Conservation (phyloP, 2,113 vertebrate species). For the Mesembrinibis cayennensis region DNA sequence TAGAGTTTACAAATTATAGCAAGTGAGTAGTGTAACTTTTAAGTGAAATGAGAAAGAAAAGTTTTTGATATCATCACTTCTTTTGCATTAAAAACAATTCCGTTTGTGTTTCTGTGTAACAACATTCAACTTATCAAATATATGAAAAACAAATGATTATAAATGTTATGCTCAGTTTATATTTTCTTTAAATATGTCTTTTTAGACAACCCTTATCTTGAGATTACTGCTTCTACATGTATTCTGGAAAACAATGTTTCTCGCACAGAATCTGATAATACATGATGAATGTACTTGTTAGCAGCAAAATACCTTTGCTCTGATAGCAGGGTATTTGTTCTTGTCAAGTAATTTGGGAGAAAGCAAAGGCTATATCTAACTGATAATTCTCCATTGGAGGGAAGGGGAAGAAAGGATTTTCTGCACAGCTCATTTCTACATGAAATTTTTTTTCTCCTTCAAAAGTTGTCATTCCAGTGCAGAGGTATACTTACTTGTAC, state of each 20-base stretch:
- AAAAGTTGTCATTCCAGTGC: neutral
- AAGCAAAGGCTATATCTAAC: neutral
- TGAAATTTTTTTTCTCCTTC: neutral
- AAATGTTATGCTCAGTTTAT: neutral
- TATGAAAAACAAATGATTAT: neutral
- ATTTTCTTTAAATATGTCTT: neutral
- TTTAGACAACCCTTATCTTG: neutral
- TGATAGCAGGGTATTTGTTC: neutral
- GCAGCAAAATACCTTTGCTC: neutral
- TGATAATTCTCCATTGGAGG: neutral
- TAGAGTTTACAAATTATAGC: neutral
- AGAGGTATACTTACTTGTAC: neutral
- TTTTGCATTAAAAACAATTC: neutral
- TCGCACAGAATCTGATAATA: neutral
- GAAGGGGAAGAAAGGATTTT: neutral
- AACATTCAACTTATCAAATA: neutral
- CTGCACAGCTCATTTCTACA: neutral
- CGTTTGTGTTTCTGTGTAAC: neutral
- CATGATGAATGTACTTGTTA: neutral
- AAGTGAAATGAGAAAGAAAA: neutral
- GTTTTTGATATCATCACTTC: neutral
- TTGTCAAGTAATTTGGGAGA: neutral
- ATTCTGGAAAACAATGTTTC: neutral
- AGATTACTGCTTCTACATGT: neutral
- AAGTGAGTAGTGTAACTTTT: neutral